phyloP scores from a whole-genome alignment of 2,888 invertebrate species.

The Ormyrus thymus region DNA sequence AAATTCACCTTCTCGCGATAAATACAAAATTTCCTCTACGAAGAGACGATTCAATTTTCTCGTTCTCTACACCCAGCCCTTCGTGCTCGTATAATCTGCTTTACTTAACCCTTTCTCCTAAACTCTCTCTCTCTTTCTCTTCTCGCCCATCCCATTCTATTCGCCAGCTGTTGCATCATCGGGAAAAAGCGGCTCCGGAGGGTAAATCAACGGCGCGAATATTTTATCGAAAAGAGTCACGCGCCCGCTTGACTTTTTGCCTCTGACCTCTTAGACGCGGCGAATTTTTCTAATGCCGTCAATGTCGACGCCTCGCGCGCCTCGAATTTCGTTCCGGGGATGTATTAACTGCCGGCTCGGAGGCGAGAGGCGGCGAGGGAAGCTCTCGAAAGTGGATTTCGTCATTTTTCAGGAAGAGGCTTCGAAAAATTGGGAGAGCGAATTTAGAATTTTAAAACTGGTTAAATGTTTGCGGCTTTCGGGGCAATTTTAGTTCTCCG shows the following conservation, averaged over 20 bases:
- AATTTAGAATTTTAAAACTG: too few relatives aligned
- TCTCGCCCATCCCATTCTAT: not conserved
- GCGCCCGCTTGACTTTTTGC: conserved; percentile 19
- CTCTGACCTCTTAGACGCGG: not conserved
- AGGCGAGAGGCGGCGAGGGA: too few relatives aligned
- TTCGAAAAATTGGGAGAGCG: too few relatives aligned
- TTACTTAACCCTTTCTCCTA: conserved; percentile 29
- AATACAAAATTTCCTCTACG: not conserved
- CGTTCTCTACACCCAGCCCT: not conserved
- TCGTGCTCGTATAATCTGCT: conserved; percentile 21
- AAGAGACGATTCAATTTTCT: conserved; percentile 36
- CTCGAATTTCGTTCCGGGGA: too few relatives aligned
- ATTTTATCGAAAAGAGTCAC: conserved; percentile 57
- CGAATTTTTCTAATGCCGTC: not conserved
- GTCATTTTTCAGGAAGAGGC: too few relatives aligned
- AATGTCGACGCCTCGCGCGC: too few relatives aligned
- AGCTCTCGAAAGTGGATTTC: too few relatives aligned
- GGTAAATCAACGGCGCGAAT: conserved; percentile 63
- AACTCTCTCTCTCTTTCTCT: not conserved
- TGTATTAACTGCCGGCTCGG: too few relatives aligned
- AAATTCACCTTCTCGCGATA: too few relatives aligned
- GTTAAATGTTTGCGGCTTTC: too few relatives aligned
- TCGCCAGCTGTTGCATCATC: conserved; percentile 42
- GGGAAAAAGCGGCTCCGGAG: too few relatives aligned
- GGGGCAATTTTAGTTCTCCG: too few relatives aligned